Conservation (phyloP, 2,113 vertebrate species). For the Xiphorhynchus elegans region DNA sequence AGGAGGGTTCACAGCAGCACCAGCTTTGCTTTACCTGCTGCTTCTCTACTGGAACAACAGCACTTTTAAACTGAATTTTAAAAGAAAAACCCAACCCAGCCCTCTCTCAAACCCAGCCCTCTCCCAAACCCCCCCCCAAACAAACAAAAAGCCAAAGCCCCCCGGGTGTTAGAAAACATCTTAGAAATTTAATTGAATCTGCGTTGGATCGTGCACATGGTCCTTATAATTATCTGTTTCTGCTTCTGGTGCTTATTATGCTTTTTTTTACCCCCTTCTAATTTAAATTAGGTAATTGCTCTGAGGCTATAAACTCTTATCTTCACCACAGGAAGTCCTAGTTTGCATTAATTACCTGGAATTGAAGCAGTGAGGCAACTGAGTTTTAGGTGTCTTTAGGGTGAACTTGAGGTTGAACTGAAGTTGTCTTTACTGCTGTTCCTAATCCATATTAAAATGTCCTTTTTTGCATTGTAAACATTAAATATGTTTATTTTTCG, state of each 20-base stretch:
- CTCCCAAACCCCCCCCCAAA: too few relatives aligned
- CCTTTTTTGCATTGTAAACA: neutral
- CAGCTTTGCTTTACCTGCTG: neutral
- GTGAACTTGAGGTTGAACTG: constrained; percentile 28
- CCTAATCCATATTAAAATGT: neutral
- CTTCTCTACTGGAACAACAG: neutral
- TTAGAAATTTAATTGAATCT: neutral
- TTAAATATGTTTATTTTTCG: neutral
- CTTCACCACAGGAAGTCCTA: constrained; percentile 28
- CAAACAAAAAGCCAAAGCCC: neutral
- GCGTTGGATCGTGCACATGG: neutral
- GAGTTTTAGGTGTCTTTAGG: constrained; percentile 11
- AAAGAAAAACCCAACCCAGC: neutral
- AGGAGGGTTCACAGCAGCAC: neutral
- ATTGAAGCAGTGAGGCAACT: neutral
- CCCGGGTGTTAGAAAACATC: neutral
- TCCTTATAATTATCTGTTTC: neutral
- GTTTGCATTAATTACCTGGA: constrained; percentile 50
- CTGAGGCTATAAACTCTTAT: constrained; percentile 19
- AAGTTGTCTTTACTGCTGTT: neutral
- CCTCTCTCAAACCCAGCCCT: too few relatives aligned
- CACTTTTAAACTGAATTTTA: neutral
- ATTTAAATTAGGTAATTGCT: constrained; percentile 34
- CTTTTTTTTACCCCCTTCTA: neutral
- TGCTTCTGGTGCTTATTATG: neutral